A percentile compares a stretch with the other conserved stretches of the same genome.
These are phyloP conservation scores for Acholoe squamosa DNA, from an alignment of 2,888 invertebrate species.

Conservation along the genomic window DNA sequence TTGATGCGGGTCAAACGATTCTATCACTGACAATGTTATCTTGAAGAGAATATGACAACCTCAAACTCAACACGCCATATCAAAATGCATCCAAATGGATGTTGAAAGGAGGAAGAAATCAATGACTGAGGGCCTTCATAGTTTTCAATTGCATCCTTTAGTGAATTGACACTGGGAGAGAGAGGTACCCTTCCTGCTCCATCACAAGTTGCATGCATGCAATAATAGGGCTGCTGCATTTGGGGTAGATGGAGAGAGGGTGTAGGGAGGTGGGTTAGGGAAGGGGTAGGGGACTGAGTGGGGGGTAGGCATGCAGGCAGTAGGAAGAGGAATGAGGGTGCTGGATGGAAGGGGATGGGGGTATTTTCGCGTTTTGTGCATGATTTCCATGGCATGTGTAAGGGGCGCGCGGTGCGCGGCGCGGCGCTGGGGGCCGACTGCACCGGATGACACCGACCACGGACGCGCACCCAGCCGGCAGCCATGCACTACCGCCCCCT, in stretches of 20 bases:
- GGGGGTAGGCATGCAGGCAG: neutral
- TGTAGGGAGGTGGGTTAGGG: neutral
- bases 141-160: no score
- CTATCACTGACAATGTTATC: no score
- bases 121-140: no score
- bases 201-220: slow-evolving; percentile 5
- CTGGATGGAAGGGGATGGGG: neutral
- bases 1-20: no score
- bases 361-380: slow-evolving; percentile 41
- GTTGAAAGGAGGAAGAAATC: no score
- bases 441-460: slow-evolving; percentile 31
- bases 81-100: no score
- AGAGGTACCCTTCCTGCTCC: no score
- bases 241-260: neutral
- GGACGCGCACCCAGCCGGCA: slow-evolving; percentile 20
- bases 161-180: no score
- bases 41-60: no score
- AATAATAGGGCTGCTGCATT: neutral
- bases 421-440: slow-evolving; percentile 37
- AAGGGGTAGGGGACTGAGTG: neutral
- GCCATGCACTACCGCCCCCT: neutral
- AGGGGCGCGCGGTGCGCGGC: neutral
- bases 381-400: slow-evolving; percentile 33
- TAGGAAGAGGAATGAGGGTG: no score
- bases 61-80: no score